Evolutionary conservation across 2,113 vertebrate species (phyloP), one percentile per base, ranked within the genome.

Genomic region (Stercorarius parasiticus): DNA sequence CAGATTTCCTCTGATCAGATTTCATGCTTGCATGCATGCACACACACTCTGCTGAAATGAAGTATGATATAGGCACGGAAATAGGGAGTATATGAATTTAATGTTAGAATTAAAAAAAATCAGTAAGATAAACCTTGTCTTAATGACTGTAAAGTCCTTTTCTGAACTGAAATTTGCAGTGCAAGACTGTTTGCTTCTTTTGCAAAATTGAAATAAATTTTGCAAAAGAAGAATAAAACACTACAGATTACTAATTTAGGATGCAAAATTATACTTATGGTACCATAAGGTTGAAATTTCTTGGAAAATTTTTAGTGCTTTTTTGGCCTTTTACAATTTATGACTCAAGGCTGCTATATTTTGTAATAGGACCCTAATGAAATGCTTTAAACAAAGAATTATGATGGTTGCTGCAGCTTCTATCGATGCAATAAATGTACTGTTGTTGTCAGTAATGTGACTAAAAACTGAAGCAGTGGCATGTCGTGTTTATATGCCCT

Each of bases 11-110:
- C 29, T 45, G 30, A 45, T 45, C 64, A 23, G 42, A 45, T 34
- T 45, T 66, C 8, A 20, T 0, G 1, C 21, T 79, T 85, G 11
- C 49, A 47, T 0, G 1, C 2, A 6, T 36, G 29, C 26, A 34
- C 7, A 26, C 25, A 15, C 9, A 13, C 11, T 27, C 38, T 34
- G 10, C 20, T 72, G 45, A 71, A 80, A 82, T 17, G 11, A 32
- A 61, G 12, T 15, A 34, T 8, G 16, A 62, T 56, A 45, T 4
- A 74, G 16, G 9, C 38, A 36, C 1, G 0, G 45, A 71, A 71
- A 70, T 27, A 38, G 11, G 22, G 50, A 72, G 4, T 42, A 18
- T n/a, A 16, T 53, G 9, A 36, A 38, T 70, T 38, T 77, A 27
- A 13, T 67, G 17, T 3, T 56, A 71, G 40, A 65, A 8, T 61